These are phyloP conservation scores for Marmota monax DNA, from an alignment of 2,113 vertebrate genomes.

Conservation along the genomic window DNA sequence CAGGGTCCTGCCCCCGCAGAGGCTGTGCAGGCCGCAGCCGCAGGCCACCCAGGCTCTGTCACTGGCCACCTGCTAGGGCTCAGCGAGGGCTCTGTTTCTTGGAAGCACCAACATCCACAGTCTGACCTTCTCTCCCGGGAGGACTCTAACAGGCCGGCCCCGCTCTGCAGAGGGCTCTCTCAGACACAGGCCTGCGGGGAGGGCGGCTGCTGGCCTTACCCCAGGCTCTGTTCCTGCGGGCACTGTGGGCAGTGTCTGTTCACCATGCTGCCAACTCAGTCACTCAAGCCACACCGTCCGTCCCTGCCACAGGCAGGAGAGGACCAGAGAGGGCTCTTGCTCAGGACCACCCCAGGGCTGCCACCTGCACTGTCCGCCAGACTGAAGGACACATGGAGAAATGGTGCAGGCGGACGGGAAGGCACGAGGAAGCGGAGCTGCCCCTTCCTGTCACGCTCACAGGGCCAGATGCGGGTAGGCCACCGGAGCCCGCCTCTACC, in stretches of 20 bases:
- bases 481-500: not conserved
- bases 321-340: not conserved
- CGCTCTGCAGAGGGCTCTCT: not conserved
- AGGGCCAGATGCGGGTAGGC: rapidly evolving
- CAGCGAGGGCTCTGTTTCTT: rapidly evolving
- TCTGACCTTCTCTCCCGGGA: not conserved
- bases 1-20: rapidly evolving
- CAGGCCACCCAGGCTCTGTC: not conserved
- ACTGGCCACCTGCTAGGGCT: rapidly evolving
- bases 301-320: not conserved
- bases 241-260: too few species aligned
- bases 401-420: rapidly evolving
- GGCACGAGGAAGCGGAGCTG: not conserved
- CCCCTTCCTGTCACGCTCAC: not conserved
- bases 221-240: too few species aligned
- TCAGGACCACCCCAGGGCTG: rapidly evolving
- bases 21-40: too few species aligned
- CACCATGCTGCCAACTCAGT: not conserved
- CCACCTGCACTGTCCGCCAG: rapidly evolving
- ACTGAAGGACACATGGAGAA: too few species aligned
- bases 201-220: not conserved
- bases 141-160: rapidly evolving
- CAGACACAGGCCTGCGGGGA: rapidly evolving
- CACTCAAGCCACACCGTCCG: not conserved
- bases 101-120: not conserved